Evolutionary conservation across 2,797 vertebrate species (phyloP), one percentile per base, ranked within the genome.

Genomic region (Allobates femoralis): DNA sequence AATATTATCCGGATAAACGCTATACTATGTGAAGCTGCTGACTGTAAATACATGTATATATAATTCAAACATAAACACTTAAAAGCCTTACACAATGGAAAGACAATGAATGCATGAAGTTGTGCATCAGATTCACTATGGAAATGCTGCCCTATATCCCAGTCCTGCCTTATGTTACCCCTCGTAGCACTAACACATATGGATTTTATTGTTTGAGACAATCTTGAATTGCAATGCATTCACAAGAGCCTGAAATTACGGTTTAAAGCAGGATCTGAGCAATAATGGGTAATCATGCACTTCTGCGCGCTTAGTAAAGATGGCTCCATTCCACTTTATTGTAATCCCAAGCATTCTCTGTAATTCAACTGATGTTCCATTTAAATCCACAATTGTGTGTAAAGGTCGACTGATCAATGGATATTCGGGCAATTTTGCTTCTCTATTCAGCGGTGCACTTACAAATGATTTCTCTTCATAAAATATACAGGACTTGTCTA

Each of bases 391-490:
- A 79, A 88, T 86, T 87, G 77, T 85, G 64, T 75, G 74, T 78
- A 89, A 87, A 89, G 85, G 88, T 87, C 82, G 85, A 86, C 85
- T 89, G 88, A 85, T 87, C 88, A 82, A 85, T 87, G 74, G 83
- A 85, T 73, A 87, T 78, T 84, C 32, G 79, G 82, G 82, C 69
- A 75, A 85, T 83, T 74, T 87, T 23, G 37, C 55, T 87, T 56
- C 67, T 83, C 86, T 81, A 55, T 87, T 84, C 86, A 87, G 34
- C 66, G 56, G 56, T 30, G 82, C 86, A 81, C 77, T 84, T 81
- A 87, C 32, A 81, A 84, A 87, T 81, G 77, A 87, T 87, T 84
- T 81, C 76, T 64, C 82, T 87, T 87, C 86, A 87, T 87, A 87
- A 84, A 87, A 84, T 84, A 84, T 87, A 87, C 86, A 87, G 82